These are phyloP conservation scores for Punctoribates punctum DNA, from an alignment of 2,888 invertebrate genomes.

Conservation along the genomic window DNA sequence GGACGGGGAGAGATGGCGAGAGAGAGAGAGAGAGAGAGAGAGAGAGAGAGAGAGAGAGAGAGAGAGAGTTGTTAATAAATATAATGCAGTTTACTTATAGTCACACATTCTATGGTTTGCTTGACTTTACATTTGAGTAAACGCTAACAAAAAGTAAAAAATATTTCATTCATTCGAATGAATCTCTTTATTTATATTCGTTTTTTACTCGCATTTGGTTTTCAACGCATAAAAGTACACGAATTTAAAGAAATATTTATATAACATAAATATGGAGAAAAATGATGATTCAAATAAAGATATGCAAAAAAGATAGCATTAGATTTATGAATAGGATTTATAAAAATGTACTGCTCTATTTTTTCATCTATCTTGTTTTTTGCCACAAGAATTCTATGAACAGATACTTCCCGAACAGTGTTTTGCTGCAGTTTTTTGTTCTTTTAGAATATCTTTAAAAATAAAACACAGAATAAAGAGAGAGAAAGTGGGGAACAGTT, in stretches of 20 bases:
- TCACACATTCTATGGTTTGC: neutral
- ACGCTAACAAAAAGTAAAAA: neutral
- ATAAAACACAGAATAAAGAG: neutral
- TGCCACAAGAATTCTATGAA: neutral
- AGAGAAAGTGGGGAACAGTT: neutral
- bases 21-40: neutral
- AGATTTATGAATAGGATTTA: slow-evolving; percentile 31
- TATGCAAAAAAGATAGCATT: slow-evolving; percentile 30
- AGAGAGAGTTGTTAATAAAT: slow-evolving; percentile 4
- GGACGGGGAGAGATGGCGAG: no score
- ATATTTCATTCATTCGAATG: neutral
- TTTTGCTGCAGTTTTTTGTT: neutral
- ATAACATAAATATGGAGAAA: neutral
- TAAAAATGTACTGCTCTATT: neutral
- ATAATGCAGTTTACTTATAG: slow-evolving; percentile 2
- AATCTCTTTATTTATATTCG: neutral
- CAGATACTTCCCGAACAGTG: neutral
- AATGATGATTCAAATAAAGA: slow-evolving; percentile 18
- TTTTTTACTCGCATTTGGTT: neutral
- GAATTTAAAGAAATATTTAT: neutral
- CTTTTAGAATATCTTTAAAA: slow-evolving; percentile 9
- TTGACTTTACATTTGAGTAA: no score
- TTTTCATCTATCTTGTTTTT: neutral
- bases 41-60: slow-evolving; percentile 2
- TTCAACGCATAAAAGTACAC: neutral